A percentile compares a stretch with the other conserved stretches of the same genome.
Evolutionary conservation across 2,888 invertebrate species (phyloP).

Genomic region (Mesopsocus fuscifrons): DNA sequence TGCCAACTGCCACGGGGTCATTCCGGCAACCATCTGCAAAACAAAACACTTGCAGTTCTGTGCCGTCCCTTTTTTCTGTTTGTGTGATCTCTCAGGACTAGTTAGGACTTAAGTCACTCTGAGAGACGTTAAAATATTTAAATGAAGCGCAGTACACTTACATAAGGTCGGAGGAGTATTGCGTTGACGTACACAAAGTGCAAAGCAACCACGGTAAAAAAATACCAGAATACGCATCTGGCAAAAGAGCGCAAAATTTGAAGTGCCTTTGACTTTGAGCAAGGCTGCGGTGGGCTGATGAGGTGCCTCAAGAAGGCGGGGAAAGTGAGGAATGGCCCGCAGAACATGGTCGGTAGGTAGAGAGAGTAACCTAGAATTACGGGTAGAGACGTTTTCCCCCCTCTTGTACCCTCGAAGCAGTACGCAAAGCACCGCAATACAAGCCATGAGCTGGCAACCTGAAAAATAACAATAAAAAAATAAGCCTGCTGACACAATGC

Average conservation of each 20-base stretch:
- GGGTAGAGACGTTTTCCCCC: constrained; percentile 17
- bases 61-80: not conserved
- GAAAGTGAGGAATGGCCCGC: constrained; percentile 70
- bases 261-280: constrained; percentile 17
- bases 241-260: constrained; percentile 23
- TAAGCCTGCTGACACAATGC: not conserved
- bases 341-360: constrained; percentile 64
- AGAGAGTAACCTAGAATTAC: constrained; percentile 53
- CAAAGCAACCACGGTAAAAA: constrained; percentile 45
- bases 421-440: constrained; percentile 59
- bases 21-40: constrained; percentile 34
- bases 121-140: constrained; percentile 5
- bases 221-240: constrained; percentile 45
- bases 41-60: no score
- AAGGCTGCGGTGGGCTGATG: not conserved
- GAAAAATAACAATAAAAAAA: constrained; percentile 18
- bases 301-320: constrained; percentile 36
- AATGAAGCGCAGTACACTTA: constrained; percentile 15
- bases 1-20: constrained; percentile 55
- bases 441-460: constrained; percentile 36
- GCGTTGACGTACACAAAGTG: constrained; percentile 73
- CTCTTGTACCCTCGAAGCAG: constrained; percentile 30
- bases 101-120: no score
- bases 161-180: constrained; percentile 27
- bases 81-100: no score